These are phyloP conservation scores for Polyploca ridens DNA, from an alignment of 2,888 invertebrate genomes.

Conservation along the genomic window DNA sequence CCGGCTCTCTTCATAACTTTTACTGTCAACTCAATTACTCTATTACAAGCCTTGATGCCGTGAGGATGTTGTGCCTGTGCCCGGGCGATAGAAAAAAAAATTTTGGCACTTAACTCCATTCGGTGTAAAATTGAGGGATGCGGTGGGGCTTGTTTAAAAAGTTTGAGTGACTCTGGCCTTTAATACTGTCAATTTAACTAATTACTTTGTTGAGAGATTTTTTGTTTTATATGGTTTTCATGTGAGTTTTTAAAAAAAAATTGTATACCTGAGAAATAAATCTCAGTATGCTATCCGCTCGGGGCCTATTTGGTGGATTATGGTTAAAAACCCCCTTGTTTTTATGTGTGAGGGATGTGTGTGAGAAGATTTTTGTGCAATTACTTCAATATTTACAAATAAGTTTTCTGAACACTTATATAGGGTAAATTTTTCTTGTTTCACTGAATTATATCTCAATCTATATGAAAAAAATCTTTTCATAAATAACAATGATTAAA, in stretches of 20 bases:
- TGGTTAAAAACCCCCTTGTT: too few species aligned
- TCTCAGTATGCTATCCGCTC: too few species aligned
- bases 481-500: not conserved
- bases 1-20: constrained; percentile 75
- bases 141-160: constrained; percentile 1
- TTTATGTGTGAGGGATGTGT: too few species aligned
- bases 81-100: constrained; percentile 35
- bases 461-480: too few species aligned
- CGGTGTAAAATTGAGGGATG: constrained; percentile 25
- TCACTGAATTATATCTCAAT: too few species aligned
- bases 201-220: not conserved
- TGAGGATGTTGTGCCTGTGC: constrained; percentile 33
- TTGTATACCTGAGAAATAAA: too few species aligned
- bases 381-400: too few species aligned
- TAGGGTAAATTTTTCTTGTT: too few species aligned
- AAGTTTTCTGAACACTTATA: too few species aligned
- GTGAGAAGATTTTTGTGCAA: too few species aligned
- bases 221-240: not conserved
- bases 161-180: not conserved
- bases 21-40: constrained; percentile 78
- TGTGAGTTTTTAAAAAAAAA: not conserved
- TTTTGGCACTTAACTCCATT: constrained; percentile 19
- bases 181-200: not conserved
- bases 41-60: constrained; percentile 53
- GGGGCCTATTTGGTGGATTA: too few species aligned